Percentiles rank a stretch among this genome's conserved stretches.
Conservation (phyloP, 2,888 invertebrate genomes). For the Pandemis corylana region DNA sequence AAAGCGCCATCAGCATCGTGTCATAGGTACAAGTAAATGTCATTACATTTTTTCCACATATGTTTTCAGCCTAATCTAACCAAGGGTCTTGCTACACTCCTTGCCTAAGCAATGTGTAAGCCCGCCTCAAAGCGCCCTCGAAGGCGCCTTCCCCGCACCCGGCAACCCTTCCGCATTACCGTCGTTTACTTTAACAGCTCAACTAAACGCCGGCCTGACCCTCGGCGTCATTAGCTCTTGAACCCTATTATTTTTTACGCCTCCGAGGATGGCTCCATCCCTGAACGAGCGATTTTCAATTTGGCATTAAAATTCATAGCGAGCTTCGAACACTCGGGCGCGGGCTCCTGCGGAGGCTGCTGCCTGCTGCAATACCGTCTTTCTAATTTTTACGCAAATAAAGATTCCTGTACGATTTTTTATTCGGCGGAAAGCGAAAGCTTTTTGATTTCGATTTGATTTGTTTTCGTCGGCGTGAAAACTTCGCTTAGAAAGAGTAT, state of each 20-base stretch:
- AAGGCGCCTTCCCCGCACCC: neutral
- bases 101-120: neutral
- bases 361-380: neutral
- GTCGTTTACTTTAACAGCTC: constrained; percentile 4
- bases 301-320: constrained; percentile 40
- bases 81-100: neutral
- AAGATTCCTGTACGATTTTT: neutral
- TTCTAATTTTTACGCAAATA: neutral
- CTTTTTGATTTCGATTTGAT: neutral
- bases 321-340: neutral
- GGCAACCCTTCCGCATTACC: neutral
- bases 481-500: neutral
- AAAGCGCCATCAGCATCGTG: too few species aligned
- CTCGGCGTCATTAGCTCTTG: constrained; percentile 22
- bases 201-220: constrained; percentile 1
- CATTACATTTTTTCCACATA: neutral
- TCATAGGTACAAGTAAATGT: too few species aligned
- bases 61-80: neutral
- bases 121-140: neutral
- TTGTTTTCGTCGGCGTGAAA: neutral
- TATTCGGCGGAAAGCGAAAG: neutral
- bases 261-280: constrained; percentile 13
- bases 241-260: constrained; percentile 38
- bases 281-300: constrained; percentile 32
- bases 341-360: neutral